Base-by-base conservation (phyloP, 1,140 invertebrate species). In the Nebria ingens region DNA sequence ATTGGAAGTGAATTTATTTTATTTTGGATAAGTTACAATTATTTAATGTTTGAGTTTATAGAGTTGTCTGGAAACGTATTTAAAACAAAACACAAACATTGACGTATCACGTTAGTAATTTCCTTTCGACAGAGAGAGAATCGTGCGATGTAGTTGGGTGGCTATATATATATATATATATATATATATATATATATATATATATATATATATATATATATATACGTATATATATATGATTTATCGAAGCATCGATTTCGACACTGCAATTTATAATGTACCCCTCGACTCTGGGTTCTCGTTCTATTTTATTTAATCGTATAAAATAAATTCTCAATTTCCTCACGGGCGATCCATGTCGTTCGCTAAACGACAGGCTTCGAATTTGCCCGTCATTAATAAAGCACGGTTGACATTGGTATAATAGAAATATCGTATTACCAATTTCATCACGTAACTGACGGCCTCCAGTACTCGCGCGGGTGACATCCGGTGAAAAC, bases 31-130 rank as follows among this genome's bases (percentile, higher is more conserved):
- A n/a, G n/a, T n/a, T n/a, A n/a, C n/a, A n/a, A n/a, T n/a, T n/a
- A n/a, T n/a, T n/a, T n/a, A n/a, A n/a, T n/a, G n/a, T n/a, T n/a
- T n/a, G n/a, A n/a, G n/a, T n/a, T n/a, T n/a, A n/a, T n/a, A n/a
- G n/a, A n/a, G n/a, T n/a, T n/a, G n/a, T n/a, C n/a, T n/a, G n/a
- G n/a, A n/a, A n/a, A n/a, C n/a, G n/a, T n/a, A n/a, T n/a, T 6
- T 34, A 34, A n/a, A 34, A 34, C n/a, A 34, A 34, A 34, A 34
- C n/a, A n/a, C n/a, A 34, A 34, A 34, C n/a, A 34, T 34, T 34
- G 25, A 34, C n/a, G 25, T 34, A 34, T 34, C 6, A n/a, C 25
- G 25, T 34, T 34, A n/a, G 25, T n/a, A 9, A 34, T 34, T 34
- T 34, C 25, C 25, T 34, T 6, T 34, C n/a, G n/a, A n/a, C n/a